Evolutionary conservation across 2,888 invertebrate genomes (phyloP).

Genomic region (Tetragonula carbonaria): DNA sequence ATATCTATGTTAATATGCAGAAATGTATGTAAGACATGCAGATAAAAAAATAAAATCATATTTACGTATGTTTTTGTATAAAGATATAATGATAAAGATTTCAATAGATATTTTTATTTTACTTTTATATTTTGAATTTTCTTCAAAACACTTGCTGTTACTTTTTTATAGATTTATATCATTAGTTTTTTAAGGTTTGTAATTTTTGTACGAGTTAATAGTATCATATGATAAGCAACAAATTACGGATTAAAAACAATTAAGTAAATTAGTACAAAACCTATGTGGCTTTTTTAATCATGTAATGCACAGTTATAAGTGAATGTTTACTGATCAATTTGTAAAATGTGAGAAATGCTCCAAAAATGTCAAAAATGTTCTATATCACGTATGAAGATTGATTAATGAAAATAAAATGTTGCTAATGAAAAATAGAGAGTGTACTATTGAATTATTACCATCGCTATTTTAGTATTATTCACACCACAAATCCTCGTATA

Average conservation of each 20-base stretch:
- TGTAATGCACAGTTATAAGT: constrained; percentile 53
- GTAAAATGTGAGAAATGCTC: constrained; percentile 50
- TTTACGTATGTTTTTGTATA: constrained; percentile 39
- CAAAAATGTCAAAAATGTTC: constrained; percentile 39
- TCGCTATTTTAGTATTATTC: constrained; percentile 4
- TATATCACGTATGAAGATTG: constrained; percentile 48
- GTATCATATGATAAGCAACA: constrained; percentile 52
- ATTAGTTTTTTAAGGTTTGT: constrained; percentile 55
- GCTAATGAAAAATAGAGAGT: constrained; percentile 42
- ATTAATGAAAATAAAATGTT: constrained; percentile 60
- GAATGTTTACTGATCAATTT: constrained; percentile 52
- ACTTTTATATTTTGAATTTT: constrained; percentile 51
- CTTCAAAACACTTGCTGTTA: constrained; percentile 45
- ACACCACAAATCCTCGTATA: background rate
- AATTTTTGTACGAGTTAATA: constrained; percentile 59
- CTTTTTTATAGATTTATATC: constrained; percentile 56
- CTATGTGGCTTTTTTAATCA: constrained; percentile 59
- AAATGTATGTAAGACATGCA: constrained; percentile 31
- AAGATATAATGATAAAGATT: constrained; percentile 31
- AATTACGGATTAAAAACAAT: constrained; percentile 49
- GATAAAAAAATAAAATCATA: background rate
- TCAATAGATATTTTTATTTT: constrained; percentile 45
- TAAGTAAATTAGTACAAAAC: constrained; percentile 60
- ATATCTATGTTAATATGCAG: constrained; percentile 21
- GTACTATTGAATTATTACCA: constrained; percentile 13